Base-by-base conservation (phyloP, 2,113 vertebrate species). In the Holacanthus passer region DNA sequence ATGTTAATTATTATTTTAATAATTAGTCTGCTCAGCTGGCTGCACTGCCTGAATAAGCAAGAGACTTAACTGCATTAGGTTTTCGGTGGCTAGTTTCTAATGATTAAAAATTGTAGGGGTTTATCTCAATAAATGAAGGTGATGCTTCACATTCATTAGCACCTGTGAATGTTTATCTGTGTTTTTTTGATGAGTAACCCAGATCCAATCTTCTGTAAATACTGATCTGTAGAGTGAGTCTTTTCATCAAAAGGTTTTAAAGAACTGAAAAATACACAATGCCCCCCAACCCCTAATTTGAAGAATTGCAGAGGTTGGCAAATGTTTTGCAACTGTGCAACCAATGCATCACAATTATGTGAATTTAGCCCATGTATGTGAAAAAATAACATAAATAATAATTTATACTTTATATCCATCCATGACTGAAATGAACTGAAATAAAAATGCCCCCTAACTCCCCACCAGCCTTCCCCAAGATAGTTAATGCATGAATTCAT, bases 401-500 rank as follows among this genome's bases (percentile, higher is more conserved):
- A 24, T 48, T 47, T 43, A 20, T 32, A 45, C 3, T 29, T 9
- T 50, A n/a, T 73, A 20, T 77, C 20, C 56, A 24, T 45, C 20
- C 12, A 56, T 7, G 2, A 37, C 37, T 55, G 45, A 66, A 65
- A 82, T 68, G 2, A 66, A 39, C n/a, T 78, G 35, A 41, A 29
- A 16, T 76, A 16, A 79, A 69, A 67, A 68, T n/a, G 13, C 2
- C 48, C 24, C 35, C n/a, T 32, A 41, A 66, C 37, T 31, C 17
- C 48, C 8, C 22, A 47, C 29, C 20, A 68, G 63, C 55, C 20
- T 27, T 29, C 41, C 17, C 35, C 17, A 55, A 45, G 66, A 73
- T 22, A 76, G 35, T 70, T 60, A 66, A 78, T 65, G 32, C 24
- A 73, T 72, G 43, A 41, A 69, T 47, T 81, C 7, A 39, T 59